These are phyloP conservation scores for Temnopleurus reevesii DNA, from an alignment of 53 echinoderm and acorn worm genomes.

Conservation along the genomic window DNA sequence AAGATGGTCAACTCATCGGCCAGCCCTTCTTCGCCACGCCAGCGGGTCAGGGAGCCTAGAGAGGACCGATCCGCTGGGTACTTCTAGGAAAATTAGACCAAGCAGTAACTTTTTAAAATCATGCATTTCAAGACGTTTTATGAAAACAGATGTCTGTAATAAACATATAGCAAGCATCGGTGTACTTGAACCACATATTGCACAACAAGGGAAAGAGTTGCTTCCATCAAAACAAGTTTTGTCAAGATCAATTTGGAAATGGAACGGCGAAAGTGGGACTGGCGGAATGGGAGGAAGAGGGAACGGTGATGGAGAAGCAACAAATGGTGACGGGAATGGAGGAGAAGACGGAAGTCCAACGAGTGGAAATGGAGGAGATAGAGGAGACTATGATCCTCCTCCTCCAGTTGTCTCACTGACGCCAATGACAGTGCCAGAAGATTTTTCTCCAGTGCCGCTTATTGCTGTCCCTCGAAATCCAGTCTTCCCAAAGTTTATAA, in stretches of 20 bases:
- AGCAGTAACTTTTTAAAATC: background rate
- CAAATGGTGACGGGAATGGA: slow-evolving; percentile 29
- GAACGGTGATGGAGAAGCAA: slow-evolving; percentile 27
- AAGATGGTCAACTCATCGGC: background rate
- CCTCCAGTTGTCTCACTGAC: slow-evolving; percentile 75
- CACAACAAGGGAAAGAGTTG: background rate
- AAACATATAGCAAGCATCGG: background rate
- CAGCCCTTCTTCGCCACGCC: slow-evolving; percentile 13
- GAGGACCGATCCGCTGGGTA: background rate
- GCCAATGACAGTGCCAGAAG: slow-evolving; percentile 90
- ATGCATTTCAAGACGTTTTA: background rate
- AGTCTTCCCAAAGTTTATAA: slow-evolving; percentile 97
- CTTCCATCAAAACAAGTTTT: background rate
- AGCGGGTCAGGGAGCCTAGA: background rate
- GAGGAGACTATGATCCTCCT: slow-evolving; percentile 38
- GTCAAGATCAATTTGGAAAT: slow-evolving; percentile 59
- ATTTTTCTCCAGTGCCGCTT: slow-evolving; percentile 88
- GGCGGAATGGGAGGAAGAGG: background rate
- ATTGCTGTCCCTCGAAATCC: slow-evolving; percentile 96
- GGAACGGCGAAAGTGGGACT: slow-evolving; percentile 56
- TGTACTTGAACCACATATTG: background rate
- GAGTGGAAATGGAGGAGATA: slow-evolving; percentile 50
- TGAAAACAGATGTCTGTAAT: background rate
- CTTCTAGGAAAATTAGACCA: background rate
- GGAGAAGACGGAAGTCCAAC: slow-evolving; percentile 45